Evolutionary conservation across 2,797 vertebrate species (phyloP).

Genomic region (Monodelphis domestica): DNA sequence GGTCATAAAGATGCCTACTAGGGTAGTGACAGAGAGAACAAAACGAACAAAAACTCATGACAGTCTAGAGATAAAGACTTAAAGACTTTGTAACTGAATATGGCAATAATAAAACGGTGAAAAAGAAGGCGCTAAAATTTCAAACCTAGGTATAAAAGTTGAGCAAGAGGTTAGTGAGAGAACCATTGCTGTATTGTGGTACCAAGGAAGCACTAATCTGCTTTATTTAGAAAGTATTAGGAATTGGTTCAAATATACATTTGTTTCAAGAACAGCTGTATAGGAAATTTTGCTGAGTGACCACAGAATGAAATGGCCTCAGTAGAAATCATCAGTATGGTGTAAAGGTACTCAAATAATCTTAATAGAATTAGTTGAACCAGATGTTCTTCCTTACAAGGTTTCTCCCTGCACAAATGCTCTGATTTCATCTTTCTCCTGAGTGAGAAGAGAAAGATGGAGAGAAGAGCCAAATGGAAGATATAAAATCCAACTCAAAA

Average conservation of each 20-base stretch:
- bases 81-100: background rate
- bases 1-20: background rate
- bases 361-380: background rate
- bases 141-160: background rate
- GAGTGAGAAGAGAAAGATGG: background rate
- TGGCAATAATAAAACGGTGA: background rate
- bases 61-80: background rate
- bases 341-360: background rate
- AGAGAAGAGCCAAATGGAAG: background rate
- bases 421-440: background rate
- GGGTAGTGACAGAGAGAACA: too few species aligned
- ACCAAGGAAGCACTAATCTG: background rate
- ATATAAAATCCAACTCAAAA: background rate
- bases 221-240: conserved; percentile 23
- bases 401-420: background rate
- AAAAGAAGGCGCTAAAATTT: too few species aligned
- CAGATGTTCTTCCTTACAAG: background rate
- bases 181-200: background rate
- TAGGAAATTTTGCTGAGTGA: background rate
- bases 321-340: background rate
- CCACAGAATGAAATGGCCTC: background rate
- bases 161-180: background rate
- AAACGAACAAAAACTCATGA: background rate
- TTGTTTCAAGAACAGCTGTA: background rate
- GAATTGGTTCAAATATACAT: background rate